Conservation (phyloP, 37 sponge, comb jelly and placozoan genomes). For the Petrosia ficiformis region DNA sequence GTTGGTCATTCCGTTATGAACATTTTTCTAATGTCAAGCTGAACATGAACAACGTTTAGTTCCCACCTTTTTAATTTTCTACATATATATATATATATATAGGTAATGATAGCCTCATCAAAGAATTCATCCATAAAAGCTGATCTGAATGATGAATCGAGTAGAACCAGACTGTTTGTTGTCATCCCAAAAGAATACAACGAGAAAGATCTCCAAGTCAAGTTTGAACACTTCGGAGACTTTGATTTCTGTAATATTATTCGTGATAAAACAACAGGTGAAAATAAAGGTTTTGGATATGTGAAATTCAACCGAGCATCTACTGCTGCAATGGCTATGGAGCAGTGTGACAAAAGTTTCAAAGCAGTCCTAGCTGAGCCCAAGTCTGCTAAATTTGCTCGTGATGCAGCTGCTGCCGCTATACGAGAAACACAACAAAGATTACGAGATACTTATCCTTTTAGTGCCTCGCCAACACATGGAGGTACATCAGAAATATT, state of each 20-base stretch:
- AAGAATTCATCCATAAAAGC: constrained; percentile 65
- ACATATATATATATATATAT: background rate
- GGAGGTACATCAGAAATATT: constrained; percentile 37
- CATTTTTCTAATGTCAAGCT: too few relatives aligned
- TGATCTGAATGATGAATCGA: constrained; percentile 75
- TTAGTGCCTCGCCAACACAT: constrained; percentile 47
- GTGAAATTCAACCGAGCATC: constrained; percentile 92
- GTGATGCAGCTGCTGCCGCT: constrained; percentile 51
- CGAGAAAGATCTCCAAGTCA: constrained; percentile 77
- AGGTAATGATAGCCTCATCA: constrained; percentile 86
- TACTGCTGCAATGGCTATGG: constrained; percentile 90
- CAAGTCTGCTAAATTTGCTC: constrained; percentile 77
- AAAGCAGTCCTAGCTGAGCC: constrained; percentile 95
- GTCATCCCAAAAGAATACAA: constrained; percentile 75
- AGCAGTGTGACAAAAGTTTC: constrained; percentile 85
- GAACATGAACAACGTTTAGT: too few relatives aligned
- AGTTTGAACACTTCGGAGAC: constrained; percentile 84
- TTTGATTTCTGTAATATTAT: constrained; percentile 87
- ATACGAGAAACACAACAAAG: constrained; percentile 22
- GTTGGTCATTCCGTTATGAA: background rate
- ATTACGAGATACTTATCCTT: background rate
- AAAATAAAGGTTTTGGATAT: constrained; percentile 94
- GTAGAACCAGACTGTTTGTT: constrained; percentile 85
- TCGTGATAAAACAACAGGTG: constrained; percentile 72
- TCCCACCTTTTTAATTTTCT: too few relatives aligned